Conservation (phyloP, 1,140 invertebrate genomes). For the Onthophagus taurus region DNA sequence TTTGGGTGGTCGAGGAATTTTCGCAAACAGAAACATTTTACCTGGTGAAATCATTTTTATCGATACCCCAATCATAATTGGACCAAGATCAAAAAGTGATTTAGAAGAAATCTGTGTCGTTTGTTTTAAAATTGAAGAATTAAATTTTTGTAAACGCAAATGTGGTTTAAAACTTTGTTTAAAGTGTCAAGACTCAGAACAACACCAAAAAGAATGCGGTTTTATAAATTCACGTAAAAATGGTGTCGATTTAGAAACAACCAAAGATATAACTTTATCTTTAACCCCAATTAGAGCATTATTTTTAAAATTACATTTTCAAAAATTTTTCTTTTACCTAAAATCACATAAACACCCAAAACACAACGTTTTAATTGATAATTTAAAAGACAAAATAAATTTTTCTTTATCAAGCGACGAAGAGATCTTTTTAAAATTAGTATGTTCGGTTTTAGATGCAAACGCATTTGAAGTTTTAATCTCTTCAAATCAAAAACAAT, state of each 20-base stretch:
- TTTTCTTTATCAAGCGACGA: constrained; percentile 47
- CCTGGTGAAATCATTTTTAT: constrained; percentile 57
- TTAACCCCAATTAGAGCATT: constrained; percentile 51
- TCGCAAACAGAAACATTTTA: constrained; percentile 52
- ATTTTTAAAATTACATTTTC: constrained; percentile 43
- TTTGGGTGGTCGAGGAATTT: constrained; percentile 49
- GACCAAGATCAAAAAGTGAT: constrained; percentile 44
- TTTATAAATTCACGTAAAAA: constrained; percentile 39
- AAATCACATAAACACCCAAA: constrained; percentile 45
- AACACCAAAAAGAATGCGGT: constrained; percentile 50
- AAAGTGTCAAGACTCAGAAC: constrained; percentile 42
- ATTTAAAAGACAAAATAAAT: constrained; percentile 44
- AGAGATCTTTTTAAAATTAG: constrained; percentile 48
- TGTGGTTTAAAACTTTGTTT: constrained; percentile 53
- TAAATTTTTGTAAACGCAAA: constrained; percentile 43
- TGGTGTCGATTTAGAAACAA: constrained; percentile 35
- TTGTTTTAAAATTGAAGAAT: constrained; percentile 43
- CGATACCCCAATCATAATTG: constrained; percentile 56
- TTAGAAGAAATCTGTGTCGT: constrained; percentile 44
- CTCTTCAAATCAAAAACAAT: constrained; percentile 35
- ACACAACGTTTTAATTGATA: constrained; percentile 47
- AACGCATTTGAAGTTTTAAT: constrained; percentile 61
- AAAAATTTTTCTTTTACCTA: constrained; percentile 44
- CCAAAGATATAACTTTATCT: constrained; percentile 41
- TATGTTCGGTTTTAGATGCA: constrained; percentile 57